phyloP scores from a whole-genome alignment of 1,140 invertebrate species.

The Psilanteris sp. region DNA sequence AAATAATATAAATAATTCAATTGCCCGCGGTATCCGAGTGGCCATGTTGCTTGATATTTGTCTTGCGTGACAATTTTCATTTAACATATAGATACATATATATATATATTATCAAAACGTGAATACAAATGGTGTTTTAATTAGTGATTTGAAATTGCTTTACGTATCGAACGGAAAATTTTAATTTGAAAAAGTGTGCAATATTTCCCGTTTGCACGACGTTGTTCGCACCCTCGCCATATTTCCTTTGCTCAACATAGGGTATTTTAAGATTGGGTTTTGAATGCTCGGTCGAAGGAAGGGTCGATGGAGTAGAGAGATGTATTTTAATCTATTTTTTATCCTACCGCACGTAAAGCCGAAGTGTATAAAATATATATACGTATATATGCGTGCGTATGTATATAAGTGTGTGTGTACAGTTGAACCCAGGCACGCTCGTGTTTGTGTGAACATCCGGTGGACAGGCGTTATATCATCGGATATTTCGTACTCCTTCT shows the following conservation, averaged over 20 bases:
- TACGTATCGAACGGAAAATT: neutral
- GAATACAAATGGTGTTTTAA: too few relatives aligned
- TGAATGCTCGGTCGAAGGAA: conserved; percentile 8
- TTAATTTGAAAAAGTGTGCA: conserved; percentile 20
- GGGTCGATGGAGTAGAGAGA: conserved; percentile 22
- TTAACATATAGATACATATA: too few relatives aligned
- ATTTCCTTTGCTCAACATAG: conserved; percentile 26
- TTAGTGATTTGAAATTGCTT: neutral
- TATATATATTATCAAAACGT: too few relatives aligned
- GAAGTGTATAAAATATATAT: conserved; percentile 19
- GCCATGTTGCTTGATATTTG: too few relatives aligned
- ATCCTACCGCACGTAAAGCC: conserved; percentile 1
- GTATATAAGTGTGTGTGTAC: too few relatives aligned
- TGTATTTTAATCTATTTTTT: conserved; percentile 42
- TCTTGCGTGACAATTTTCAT: too few relatives aligned
- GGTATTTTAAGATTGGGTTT: conserved; percentile 44
- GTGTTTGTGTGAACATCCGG: too few relatives aligned
- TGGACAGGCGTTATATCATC: conserved; percentile 22
- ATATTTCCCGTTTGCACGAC: conserved; percentile 7
- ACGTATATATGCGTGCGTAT: neutral
- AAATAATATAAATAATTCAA: too few relatives aligned
- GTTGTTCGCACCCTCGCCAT: conserved; percentile 34
- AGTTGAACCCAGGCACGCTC: neutral
- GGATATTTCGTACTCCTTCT: conserved; percentile 14
- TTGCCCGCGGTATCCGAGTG: too few relatives aligned